Base-by-base conservation (phyloP, 2,888 invertebrate genomes). In the Drosophila pseudotakahashii region DNA sequence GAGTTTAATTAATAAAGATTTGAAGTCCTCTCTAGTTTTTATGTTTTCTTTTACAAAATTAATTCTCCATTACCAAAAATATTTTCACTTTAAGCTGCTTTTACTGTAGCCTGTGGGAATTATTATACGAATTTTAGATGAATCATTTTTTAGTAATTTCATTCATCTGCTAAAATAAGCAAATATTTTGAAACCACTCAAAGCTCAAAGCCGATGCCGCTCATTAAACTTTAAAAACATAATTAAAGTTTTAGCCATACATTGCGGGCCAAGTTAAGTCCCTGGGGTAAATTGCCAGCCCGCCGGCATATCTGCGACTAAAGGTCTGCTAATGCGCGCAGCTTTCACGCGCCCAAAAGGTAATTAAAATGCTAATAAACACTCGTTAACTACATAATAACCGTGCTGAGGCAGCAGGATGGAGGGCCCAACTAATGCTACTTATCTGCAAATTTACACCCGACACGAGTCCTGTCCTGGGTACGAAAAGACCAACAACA, bases 281-380 rank as follows among this genome's bases (percentile, higher is more conserved):
- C 79, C 61, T 34, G 67, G 62, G 72, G 72, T 32, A 26, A 59
- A 59, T 53, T 42, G 30, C 37, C 50, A 47, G 10, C 39, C 10
- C 37, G 30, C 48, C 13, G 52, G 44, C 16, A 48, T 36, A 26
- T 44, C 37, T 44, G 30, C 52, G 63, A 72, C 79, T 81, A 71
- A 80, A 75, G 82, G 77, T 73, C 76, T 79, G 77, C 84, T 84
- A 81, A 84, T 82, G 76, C 71, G 74, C 74, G 74, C 79, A 77
- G 82, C 82, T 80, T 84, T 83, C 85, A 85, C 81, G 81, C 83
- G 81, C 79, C 79, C 63, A 73, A 83, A 75, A 80, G 80, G 82
- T 87, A 87, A 88, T 88, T 87, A 87, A 88, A 87, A 87, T 88
- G 88, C 82, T 88, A 85, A 88, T 88, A 85, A 87, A 86, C 79